Evolutionary conservation across 2,113 vertebrate genomes (phyloP), one percentile per base, ranked within the genome.

Genomic region (Glareola pratincola): DNA sequence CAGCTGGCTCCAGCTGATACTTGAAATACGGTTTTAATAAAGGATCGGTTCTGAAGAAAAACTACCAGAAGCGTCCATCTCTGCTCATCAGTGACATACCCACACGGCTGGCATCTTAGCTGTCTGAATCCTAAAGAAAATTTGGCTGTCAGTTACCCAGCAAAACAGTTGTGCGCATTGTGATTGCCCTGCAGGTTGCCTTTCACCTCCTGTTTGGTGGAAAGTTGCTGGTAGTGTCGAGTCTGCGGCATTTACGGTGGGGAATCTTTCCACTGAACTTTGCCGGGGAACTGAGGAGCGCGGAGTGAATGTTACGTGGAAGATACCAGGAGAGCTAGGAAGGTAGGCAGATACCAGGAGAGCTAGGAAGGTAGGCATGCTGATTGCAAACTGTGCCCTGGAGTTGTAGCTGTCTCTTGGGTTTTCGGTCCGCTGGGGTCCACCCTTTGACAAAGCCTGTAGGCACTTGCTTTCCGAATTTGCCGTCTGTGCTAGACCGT

Each of bases 111-210:
- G 0, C 13, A 6, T 62, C 48, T 75, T 51, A 12, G 39, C 60
- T 81, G 20, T 67, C 30, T 36, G 64, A 68, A 48, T 68, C 67
- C 36, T 48, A 22, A 63, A 72, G 47, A 47, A 73, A 81, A 51
- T 30, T 9, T 43, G 12, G 0, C 66, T 72, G 36, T 87, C 39
- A 4, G 32, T 79, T 89, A 39, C 51, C 64, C 51, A 30, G 32
- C 30, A 45, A 21, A 75, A 53, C 30, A 41, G 26, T 23, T 23
- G 47, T 1, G 21, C 1, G 6, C 1, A 1, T 0, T 12, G 34
- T 10, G 43, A 27, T 87, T 57, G 68, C 2, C 5, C 45, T 41
- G 78, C 74, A 54, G 45, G 37, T 76, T 86, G 54, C 53, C 90
- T 78, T 62, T 90, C 57, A 36, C 47, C n/a, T 47, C 0, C 37